phyloP scores from a whole-genome alignment of 2,888 invertebrate species.

The Melitaea athalia region DNA sequence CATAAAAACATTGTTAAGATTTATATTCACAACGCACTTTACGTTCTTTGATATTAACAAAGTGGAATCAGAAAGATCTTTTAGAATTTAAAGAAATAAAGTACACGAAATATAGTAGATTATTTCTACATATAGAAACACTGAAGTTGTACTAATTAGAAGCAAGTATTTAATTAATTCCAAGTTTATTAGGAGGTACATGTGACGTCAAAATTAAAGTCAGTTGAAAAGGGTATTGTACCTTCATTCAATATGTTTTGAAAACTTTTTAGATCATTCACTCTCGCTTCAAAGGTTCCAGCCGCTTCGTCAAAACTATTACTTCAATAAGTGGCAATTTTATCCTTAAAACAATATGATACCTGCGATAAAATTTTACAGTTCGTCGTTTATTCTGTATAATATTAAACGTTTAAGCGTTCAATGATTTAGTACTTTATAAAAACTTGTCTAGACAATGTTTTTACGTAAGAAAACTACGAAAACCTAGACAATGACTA shows the following conservation, averaged over 20 bases:
- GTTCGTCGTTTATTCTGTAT: conserved; percentile 21
- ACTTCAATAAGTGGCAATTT: conserved; percentile 35
- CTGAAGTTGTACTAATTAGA: too few species aligned
- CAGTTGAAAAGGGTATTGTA: conserved; percentile 23
- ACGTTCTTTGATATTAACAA: too few species aligned
- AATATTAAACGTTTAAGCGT: conserved; percentile 24
- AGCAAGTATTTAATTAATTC: too few species aligned
- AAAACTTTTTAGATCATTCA: conserved; percentile 79
- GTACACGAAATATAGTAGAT: too few species aligned
- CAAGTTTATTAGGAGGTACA: background rate
- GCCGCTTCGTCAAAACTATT: conserved; percentile 34
- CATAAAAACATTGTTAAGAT: too few species aligned
- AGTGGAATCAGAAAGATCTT: too few species aligned
- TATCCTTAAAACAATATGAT: conserved; percentile 41
- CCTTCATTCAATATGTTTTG: conserved; percentile 62
- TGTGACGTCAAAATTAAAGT: background rate
- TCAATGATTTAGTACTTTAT: conserved; percentile 24
- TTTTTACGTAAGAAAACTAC: conserved; percentile 29
- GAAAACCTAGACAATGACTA: conserved; percentile 22
- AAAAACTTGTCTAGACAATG: conserved; percentile 37
- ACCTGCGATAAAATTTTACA: conserved; percentile 40
- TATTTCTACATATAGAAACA: too few species aligned
- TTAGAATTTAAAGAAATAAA: too few species aligned
- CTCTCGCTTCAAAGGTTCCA: conserved; percentile 61
- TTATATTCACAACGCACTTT: too few species aligned